Conservation (phyloP, 1,140 invertebrate genomes). For the Drosophila lacertosa region DNA sequence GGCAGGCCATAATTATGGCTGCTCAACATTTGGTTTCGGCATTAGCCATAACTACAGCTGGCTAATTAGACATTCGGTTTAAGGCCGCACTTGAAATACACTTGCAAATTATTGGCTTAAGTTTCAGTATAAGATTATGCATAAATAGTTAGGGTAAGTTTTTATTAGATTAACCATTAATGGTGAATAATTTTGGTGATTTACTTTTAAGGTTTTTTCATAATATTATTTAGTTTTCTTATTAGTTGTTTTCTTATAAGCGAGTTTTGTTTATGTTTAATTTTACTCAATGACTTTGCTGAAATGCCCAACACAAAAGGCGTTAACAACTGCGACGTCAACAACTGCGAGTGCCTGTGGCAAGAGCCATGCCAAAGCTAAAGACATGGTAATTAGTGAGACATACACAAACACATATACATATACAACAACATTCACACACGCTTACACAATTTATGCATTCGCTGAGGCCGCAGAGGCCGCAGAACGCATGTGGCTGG, state of each 20-base stretch:
- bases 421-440: slow-evolving; percentile 28
- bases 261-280: background rate
- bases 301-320: slow-evolving; percentile 26
- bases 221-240: no score
- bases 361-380: slow-evolving; percentile 69
- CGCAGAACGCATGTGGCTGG: slow-evolving; percentile 56
- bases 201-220: no score
- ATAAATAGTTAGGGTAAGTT: background rate
- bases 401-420: slow-evolving; percentile 37
- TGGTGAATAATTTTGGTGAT: no score
- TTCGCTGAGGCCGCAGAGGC: slow-evolving; percentile 55
- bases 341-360: slow-evolving; percentile 58
- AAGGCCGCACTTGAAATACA: slow-evolving; percentile 23
- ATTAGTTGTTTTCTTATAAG: no score
- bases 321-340: slow-evolving; percentile 44
- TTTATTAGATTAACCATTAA: background rate
- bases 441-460: slow-evolving; percentile 70
- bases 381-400: slow-evolving; percentile 79
- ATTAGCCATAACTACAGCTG: slow-evolving; percentile 25
- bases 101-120: no score
- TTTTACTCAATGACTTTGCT: slow-evolving; percentile 6
- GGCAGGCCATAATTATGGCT: slow-evolving; percentile 60
- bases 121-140: no score
- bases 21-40: slow-evolving; percentile 51
- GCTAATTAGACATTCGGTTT: background rate